Base-by-base conservation (phyloP, 2,113 vertebrate species). In the Gambusia holbrooki region DNA sequence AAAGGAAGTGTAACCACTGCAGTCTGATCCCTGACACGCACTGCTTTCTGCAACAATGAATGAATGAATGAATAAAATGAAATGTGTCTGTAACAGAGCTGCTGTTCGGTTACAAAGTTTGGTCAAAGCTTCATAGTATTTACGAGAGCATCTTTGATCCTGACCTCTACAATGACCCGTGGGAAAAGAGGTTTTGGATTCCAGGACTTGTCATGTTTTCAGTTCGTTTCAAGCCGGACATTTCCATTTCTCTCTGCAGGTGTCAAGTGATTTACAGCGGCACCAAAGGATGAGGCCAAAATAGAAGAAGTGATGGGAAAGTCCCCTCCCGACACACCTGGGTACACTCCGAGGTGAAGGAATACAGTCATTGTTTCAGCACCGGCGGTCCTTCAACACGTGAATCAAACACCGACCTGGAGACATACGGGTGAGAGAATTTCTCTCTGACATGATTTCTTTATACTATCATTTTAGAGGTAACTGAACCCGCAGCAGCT, bases 191-290 rank as follows among this genome's bases (percentile, higher is more conserved):
- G 25, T 32, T 74, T 13, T 40, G 32, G 68, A 69, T 62, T 77
- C 72, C 72, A 69, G 80, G 80, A 51, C 69, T 11, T 27, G 74
- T 48, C 17, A 19, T 48, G 17, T 1, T 48, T 48, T 19, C 17
- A 17, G 17, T 67, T 74, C 62, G 73, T 66, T 83, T 89, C 85
- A 77, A 79, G 77, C 60, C 37, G 61, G 76, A 78, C 48, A 29
- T 82, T 86, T 82, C 71, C 64, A 80, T 75, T 78, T 75, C 30
- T 82, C 64, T 61, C 61, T 60, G 48, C 42, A 42, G 40, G 15
- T 62, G 54, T 71, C 7, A 37, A 71, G 14, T 71, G 69, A 40
- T 71, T 40, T 40, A 71, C 69, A 71, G 5, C 1, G 15, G 32
- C 19, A n/a, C n/a, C 19, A n/a, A n/a, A n/a, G 25, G 25, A 58